Percentiles rank a stretch among this genome's conserved stretches.
Evolutionary conservation across 2,888 invertebrate species (phyloP).

Genomic region (Pasiphila rectangulata): DNA sequence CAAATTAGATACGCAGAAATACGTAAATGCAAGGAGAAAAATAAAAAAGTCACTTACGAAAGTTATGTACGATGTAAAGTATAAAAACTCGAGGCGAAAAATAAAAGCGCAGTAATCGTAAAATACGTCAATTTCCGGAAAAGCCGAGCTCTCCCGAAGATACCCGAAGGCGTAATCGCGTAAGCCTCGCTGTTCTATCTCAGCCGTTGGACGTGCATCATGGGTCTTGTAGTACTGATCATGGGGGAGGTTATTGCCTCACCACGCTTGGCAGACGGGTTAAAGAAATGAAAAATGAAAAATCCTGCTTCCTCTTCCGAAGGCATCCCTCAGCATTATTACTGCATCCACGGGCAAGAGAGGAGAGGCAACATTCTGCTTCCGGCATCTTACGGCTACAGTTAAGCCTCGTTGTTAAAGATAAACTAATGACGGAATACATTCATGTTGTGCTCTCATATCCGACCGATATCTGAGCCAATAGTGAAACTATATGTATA

Average conservation of each 20-base stretch:
- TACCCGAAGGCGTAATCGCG: conserved; percentile 34
- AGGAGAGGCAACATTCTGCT: too few relatives aligned
- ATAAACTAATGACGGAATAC: conserved; percentile 53
- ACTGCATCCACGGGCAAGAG: too few relatives aligned
- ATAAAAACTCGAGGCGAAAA: conserved; percentile 25
- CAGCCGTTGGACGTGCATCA: too few relatives aligned
- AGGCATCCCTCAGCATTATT: too few relatives aligned
- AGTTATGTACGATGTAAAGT: conserved; percentile 19
- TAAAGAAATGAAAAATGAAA: too few relatives aligned
- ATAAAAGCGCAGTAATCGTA: conserved; percentile 38
- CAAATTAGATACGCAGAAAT: conserved; percentile 1
- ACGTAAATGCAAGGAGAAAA: conserved; percentile 7
- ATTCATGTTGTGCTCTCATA: conserved; percentile 49
- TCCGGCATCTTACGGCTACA: too few relatives aligned
- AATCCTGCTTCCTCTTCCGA: too few relatives aligned
- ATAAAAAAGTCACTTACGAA: conserved; percentile 12
- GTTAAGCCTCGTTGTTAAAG: conserved; percentile 37
- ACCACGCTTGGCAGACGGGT: too few relatives aligned
- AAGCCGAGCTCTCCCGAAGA: conserved; percentile 41
- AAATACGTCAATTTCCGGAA: conserved; percentile 42
- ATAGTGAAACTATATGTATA: too few relatives aligned
- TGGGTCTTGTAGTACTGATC: too few relatives aligned
- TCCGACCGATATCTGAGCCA: conserved; percentile 23
- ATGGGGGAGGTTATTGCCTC: too few relatives aligned
- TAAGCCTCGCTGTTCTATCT: too few relatives aligned